Base-by-base conservation (phyloP, 2,797 vertebrate species). In the Menidia menidia region DNA sequence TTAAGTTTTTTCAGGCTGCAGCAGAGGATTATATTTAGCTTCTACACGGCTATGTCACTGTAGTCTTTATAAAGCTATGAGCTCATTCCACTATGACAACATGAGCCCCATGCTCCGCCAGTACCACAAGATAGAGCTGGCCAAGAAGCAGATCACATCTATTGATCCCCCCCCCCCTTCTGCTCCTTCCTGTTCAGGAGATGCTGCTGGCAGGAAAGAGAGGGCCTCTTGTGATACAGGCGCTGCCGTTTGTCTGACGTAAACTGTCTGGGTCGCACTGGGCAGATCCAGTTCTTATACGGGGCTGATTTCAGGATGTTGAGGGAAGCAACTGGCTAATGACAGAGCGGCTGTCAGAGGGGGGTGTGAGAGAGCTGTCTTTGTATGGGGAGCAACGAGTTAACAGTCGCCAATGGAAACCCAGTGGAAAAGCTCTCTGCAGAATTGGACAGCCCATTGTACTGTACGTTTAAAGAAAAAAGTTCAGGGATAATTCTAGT, bases 21-120 rank as follows among this genome's bases (percentile, higher is more conserved):
- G 88, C 81, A 88, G 76, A 89, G 90, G 92, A 94, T 93, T 95
- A 94, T 92, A 94, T 95, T 94, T 94, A 94, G 92, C 91, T 84
- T 75, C 84, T 92, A 82, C 88, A 84, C 81, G 87, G 80, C 83
- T 76, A 90, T 89, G 88, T 91, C 89, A 91, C 89, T 88, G 90
- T 82, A 86, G 88, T 91, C 92, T 93, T 94, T 93, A 92, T 92
- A 93, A 93, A 94, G 90, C 92, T 81, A 93, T 94, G 93, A 95
- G 92, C 92, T 94, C 93, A 94, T 84, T 90, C 85, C 88, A 84
- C 88, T 86, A 92, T 76, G 89, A 94, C 91, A 93, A 92, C 91
- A 92, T 89, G 92, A 94, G 91, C 90, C 87, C 73, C 80, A 70
- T 68, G 82, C 85, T 90, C 84, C 81, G 78, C 74, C 88, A 64